These are phyloP conservation scores for Microctonus brassicae DNA, from an alignment of 2,888 invertebrate genomes.

Conservation along the genomic window DNA sequence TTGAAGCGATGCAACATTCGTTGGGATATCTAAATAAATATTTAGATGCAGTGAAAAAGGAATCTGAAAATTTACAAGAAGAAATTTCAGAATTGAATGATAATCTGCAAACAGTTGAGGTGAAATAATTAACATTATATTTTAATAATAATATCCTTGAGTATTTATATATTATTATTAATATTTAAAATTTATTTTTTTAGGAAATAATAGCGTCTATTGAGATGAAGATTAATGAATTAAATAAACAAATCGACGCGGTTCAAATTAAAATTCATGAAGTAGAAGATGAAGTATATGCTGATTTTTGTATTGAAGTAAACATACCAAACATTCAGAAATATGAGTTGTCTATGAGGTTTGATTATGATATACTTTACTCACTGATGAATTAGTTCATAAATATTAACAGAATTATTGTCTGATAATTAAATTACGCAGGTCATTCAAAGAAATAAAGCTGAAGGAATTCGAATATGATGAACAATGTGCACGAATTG, in stretches of 20 bases:
- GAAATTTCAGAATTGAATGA: constrained; percentile 73
- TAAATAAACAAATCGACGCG: constrained; percentile 82
- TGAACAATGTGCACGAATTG: constrained; percentile 89
- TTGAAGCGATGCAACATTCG: constrained; percentile 63
- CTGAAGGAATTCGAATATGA: constrained; percentile 92
- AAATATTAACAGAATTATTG: background rate
- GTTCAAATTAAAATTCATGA: constrained; percentile 88
- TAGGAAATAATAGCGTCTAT: constrained; percentile 67
- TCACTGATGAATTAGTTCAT: no score
- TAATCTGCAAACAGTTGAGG: background rate
- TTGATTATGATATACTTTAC: no score
- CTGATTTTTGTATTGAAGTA: constrained; percentile 89
- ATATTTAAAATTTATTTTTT: constrained; percentile 51
- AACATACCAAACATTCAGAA: constrained; percentile 94
- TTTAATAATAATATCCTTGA: background rate
- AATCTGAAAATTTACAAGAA: background rate
- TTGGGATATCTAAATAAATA: constrained; percentile 67
- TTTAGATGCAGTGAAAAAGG: background rate
- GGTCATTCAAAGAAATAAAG: constrained; percentile 89
- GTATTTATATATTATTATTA: constrained; percentile 70
- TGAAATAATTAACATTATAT: background rate
- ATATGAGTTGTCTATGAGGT: constrained; percentile 93
- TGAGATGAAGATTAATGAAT: constrained; percentile 78
- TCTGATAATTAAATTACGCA: constrained; percentile 39
- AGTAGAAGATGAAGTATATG: constrained; percentile 93